Evolutionary conservation across 2,113 vertebrate species (phyloP).

Genomic region (Corynorhinus townsendii): DNA sequence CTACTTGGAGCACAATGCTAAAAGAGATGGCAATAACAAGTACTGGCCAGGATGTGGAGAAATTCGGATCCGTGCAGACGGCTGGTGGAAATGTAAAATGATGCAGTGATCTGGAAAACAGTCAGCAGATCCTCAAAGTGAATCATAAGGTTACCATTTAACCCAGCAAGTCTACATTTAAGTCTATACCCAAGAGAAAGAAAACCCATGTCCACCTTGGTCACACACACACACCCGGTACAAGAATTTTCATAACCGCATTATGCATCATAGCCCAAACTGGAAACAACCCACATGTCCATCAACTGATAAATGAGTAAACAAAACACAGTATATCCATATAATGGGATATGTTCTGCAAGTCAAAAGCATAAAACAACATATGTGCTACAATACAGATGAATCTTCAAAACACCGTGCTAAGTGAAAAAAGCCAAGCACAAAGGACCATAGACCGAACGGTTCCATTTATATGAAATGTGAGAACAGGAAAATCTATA

Average conservation of each 20-base stretch:
- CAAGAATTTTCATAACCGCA: not conserved
- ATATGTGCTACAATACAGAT: not conserved
- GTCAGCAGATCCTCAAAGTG: not conserved
- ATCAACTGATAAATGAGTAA: not conserved
- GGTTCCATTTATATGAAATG: not conserved
- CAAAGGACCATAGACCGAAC: not conserved
- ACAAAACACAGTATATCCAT: not conserved
- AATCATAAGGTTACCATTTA: not conserved
- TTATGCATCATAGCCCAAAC: not conserved
- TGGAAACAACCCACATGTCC: not conserved
- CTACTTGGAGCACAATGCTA: not conserved
- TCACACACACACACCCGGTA: not conserved
- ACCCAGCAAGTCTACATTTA: not conserved
- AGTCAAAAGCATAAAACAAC: not conserved
- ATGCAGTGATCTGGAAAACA: not conserved
- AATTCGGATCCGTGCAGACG: not conserved
- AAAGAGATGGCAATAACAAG: not conserved
- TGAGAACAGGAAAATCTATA: not conserved
- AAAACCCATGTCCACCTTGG: not conserved
- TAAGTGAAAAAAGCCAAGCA: not conserved
- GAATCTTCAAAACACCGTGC: not conserved
- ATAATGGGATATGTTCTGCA: not conserved
- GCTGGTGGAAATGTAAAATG: not conserved
- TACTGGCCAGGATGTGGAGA: not conserved
- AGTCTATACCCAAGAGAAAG: not conserved